Conservation (phyloP, 2,113 vertebrate species). For the Athene noctua region DNA sequence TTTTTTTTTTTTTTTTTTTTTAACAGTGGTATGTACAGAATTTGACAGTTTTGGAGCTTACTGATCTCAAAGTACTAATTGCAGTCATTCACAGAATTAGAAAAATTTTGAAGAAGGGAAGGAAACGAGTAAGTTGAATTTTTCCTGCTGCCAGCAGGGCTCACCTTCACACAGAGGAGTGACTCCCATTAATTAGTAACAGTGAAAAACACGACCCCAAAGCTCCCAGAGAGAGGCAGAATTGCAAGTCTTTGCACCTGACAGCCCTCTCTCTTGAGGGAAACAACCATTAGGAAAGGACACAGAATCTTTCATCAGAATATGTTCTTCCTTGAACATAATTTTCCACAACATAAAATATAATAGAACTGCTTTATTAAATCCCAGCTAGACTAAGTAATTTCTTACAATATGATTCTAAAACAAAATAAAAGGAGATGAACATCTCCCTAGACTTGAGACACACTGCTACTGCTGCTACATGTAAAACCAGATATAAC, state of each 20-base stretch:
- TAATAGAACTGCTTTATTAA: slow-evolving; percentile 9
- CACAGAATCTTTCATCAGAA: not conserved
- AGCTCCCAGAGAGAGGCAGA: not conserved
- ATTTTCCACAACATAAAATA: slow-evolving; percentile 25
- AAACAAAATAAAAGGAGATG: not conserved
- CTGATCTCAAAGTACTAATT: not conserved
- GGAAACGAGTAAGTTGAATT: not conserved
- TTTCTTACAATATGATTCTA: not conserved
- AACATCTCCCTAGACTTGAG: not conserved
- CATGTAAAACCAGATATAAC: not conserved
- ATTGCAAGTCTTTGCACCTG: not conserved
- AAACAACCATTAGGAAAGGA: not conserved
- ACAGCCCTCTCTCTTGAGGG: not conserved
- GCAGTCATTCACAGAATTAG: not conserved
- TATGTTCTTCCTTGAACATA: not conserved
- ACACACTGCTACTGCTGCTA: not conserved
- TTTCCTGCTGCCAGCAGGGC: not conserved
- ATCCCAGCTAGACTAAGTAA: not conserved
- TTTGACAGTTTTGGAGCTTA: not conserved
- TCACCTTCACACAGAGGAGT: not conserved
- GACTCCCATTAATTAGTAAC: not conserved
- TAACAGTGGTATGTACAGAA: not conserved
- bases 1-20: not conserved
- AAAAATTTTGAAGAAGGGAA: not conserved
- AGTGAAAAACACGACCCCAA: not conserved